Evolutionary conservation across 2,888 invertebrate genomes (phyloP), one percentile per base, ranked within the genome.

Genomic region (Xestia xanthographa): DNA sequence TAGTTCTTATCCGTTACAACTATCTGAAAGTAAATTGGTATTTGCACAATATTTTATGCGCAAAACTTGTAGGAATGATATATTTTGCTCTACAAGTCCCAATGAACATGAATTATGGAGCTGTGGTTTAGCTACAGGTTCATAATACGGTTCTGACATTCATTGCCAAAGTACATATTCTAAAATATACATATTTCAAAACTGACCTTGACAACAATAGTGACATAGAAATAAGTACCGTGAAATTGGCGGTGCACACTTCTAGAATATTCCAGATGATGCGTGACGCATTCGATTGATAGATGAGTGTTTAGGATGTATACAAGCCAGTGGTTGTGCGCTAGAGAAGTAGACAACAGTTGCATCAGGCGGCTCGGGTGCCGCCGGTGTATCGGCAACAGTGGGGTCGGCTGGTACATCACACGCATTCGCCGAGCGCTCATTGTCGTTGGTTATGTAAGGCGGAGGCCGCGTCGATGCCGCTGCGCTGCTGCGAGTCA

Each of bases 391-490:
- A 72, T 69, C 75, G 80, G 73, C 77, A 66, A 72, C 76, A 81
- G 84, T 86, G 87, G 85, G 88, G 87, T 88, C 87, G 84, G 86
- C 86, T 88, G 91, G 93, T 92, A 94, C 94, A 95, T 94, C 93
- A 90, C 93, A 95, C 94, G 95, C 95, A 94, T 93, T 94, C 91
- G 92, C 88, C 88, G 91, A 92, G 90, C 93, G 94, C 93, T 94
- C 92, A 94, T 95, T 95, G 96, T 95, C 94, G 96, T 90, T 95
- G 95, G 95, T 96, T 96, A 96, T 96, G 96, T 96, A 96, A 96
- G 96, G 93, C 93, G 94, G 96, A 95, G 95, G 95, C 96, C 96
- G 93, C 94, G 92, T 89, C 95, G 95, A 93, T 94, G 95, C 93
- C 93, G 95, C 93, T 93, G 95, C 92, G 95, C 93, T 93, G 95